Percentiles rank a stretch among this genome's conserved stretches.
Evolutionary conservation across 92 coral and sea anemone genomes (phyloP).

Genomic region (Isaurus tuberculatus): DNA sequence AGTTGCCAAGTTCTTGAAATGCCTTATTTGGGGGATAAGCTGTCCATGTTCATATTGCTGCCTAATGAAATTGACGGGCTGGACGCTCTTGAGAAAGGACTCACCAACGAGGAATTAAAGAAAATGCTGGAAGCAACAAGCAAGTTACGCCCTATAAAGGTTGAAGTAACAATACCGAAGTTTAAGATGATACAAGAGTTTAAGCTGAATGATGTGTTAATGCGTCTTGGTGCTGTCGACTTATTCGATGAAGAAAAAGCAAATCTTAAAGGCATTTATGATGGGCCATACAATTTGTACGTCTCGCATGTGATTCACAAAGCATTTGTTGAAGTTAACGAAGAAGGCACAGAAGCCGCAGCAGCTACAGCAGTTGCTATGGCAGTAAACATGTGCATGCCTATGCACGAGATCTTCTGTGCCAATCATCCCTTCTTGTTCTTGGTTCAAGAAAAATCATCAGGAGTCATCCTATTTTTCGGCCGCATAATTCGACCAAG

Average conservation of each 20-base stretch:
- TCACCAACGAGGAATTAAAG: constrained; percentile 60
- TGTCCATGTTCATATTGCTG: constrained; percentile 81
- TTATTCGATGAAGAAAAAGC: constrained; percentile 29
- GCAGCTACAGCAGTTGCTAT: constrained; percentile 84
- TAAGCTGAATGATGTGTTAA: not conserved
- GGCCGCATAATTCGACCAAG: constrained; percentile 79
- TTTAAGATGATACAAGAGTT: constrained; percentile 74
- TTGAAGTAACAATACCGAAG: constrained; percentile 64
- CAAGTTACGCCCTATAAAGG: constrained; percentile 54
- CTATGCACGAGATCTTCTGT: constrained; percentile 57
- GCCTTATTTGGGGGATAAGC: constrained; percentile 68
- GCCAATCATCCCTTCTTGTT: constrained; percentile 94
- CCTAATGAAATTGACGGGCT: constrained; percentile 81
- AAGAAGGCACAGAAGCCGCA: constrained; percentile 94
- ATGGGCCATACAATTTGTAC: constrained; percentile 62
- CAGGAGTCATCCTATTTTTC: constrained; percentile 74
- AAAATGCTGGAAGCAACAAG: constrained; percentile 47
- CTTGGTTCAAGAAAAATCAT: constrained; percentile 67
- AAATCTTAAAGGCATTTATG: constrained; percentile 73
- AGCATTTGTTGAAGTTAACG: constrained; percentile 93
- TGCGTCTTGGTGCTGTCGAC: not conserved
- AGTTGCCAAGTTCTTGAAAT: constrained; percentile 78
- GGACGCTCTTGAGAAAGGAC: constrained; percentile 68
- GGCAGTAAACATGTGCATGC: constrained; percentile 46
- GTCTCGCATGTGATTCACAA: constrained; percentile 79